Evolutionary conservation across 1,140 invertebrate genomes (phyloP).

Genomic region (Dendroctonus valens): DNA sequence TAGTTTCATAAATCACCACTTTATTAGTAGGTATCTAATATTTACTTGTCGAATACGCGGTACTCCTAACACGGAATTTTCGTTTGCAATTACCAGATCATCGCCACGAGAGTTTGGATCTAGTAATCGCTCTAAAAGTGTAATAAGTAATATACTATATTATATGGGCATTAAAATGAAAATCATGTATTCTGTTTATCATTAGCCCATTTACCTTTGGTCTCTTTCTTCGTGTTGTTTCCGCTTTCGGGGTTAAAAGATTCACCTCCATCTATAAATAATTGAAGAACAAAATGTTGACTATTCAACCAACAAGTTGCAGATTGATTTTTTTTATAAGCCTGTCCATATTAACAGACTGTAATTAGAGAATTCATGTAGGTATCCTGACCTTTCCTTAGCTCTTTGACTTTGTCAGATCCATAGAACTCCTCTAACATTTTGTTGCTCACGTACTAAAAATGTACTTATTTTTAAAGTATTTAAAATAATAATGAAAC

Average conservation of each 20-base stretch:
- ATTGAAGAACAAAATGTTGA: neutral
- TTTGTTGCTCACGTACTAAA: conserved; percentile 58
- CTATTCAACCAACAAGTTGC: too few species aligned
- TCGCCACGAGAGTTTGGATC: too few species aligned
- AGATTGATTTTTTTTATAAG: too few species aligned
- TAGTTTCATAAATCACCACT: neutral
- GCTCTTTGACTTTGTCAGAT: conserved; percentile 39
- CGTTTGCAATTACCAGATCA: conserved; percentile 60
- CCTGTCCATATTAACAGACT: too few species aligned
- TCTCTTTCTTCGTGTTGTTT: neutral
- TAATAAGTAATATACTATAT: too few species aligned
- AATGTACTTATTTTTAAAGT: neutral
- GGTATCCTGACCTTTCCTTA: neutral
- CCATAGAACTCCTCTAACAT: conserved; percentile 61
- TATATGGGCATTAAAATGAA: too few species aligned
- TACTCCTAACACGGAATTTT: conserved; percentile 66
- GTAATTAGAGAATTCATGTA: neutral
- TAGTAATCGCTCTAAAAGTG: too few species aligned
- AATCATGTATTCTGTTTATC: too few species aligned
- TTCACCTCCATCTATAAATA: too few species aligned
- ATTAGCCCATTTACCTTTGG: too few species aligned
- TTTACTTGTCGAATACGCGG: conserved; percentile 61
- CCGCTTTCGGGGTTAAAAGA: too few species aligned
- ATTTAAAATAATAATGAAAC: too few species aligned
- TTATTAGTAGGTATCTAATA: neutral